A percentile compares a stretch with the other conserved stretches of the same genome.
These are phyloP conservation scores for Typhlichthys eigenmanni DNA, from an alignment of 2,797 vertebrate species.

Conservation along the genomic window DNA sequence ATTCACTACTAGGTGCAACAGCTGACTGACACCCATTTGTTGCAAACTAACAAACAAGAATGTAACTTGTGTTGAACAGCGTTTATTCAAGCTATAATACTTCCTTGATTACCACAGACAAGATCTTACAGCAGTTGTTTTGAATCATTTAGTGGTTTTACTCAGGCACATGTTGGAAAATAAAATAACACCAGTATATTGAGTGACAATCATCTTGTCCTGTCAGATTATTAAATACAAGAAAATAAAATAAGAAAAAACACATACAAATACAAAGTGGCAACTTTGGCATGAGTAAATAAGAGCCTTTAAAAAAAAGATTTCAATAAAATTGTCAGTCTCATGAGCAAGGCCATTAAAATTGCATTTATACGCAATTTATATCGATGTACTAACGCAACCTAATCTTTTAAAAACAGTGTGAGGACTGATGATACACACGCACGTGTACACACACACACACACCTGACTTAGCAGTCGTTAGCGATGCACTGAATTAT, in stretches of 20 bases:
- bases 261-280: too few species aligned
- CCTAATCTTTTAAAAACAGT: too few species aligned
- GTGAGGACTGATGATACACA: too few species aligned
- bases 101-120: slow-evolving; percentile 36
- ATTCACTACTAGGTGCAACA: too few species aligned
- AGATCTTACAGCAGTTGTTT: slow-evolving; percentile 55
- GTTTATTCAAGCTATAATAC: slow-evolving; percentile 64
- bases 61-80: slow-evolving; percentile 7
- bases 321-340: too few species aligned
- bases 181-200: slow-evolving; percentile 10
- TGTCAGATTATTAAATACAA: slow-evolving; percentile 53
- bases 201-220: slow-evolving; percentile 28
- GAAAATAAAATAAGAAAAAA: slow-evolving; percentile 27
- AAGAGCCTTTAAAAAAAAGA: too few species aligned
- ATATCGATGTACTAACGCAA: too few species aligned
- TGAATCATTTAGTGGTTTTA: slow-evolving; percentile 25
- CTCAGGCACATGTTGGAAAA: slow-evolving; percentile 45
- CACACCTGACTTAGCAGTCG: neutral
- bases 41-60: neutral
- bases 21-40: too few species aligned
- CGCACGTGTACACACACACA: neutral
- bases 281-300: too few species aligned
- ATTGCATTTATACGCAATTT: too few species aligned
- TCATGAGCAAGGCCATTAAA: too few species aligned
- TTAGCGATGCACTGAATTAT: neutral